Percentiles rank a stretch among this genome's conserved stretches.
Evolutionary conservation across 2,888 invertebrate species (phyloP).

Genomic region (Pandemis cinnamomeana): DNA sequence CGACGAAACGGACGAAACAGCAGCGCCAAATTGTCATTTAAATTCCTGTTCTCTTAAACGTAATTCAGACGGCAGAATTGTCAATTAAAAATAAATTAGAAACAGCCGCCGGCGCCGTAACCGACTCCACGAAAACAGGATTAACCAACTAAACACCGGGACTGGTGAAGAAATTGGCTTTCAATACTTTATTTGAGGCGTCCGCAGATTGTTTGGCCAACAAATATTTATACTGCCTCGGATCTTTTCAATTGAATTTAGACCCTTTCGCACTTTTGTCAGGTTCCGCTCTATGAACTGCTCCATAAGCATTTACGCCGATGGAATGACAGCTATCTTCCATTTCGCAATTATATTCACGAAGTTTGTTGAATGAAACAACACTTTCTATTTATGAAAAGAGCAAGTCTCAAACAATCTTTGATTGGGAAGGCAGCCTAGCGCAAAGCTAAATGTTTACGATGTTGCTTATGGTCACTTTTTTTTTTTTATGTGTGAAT

Average conservation of each 20-base stretch:
- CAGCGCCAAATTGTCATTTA: slow-evolving; percentile 16
- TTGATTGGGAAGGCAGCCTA: not conserved
- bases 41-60: slow-evolving; percentile 24
- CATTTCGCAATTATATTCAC: slow-evolving; percentile 3
- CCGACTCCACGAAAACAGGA: slow-evolving; percentile 38
- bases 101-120: slow-evolving; percentile 22
- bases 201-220: slow-evolving; percentile 43
- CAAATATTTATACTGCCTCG: slow-evolving; percentile 46
- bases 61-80: slow-evolving; percentile 37
- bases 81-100: slow-evolving; percentile 42
- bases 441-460: not conserved
- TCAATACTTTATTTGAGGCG: slow-evolving; percentile 46
- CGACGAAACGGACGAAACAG: not conserved
- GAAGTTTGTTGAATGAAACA: slow-evolving; percentile 1
- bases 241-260: slow-evolving; percentile 32
- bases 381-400: not conserved
- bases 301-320: not conserved
- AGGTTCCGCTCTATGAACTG: not conserved
- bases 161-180: slow-evolving; percentile 44
- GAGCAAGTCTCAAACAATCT: not conserved
- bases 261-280: slow-evolving; percentile 17
- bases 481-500: too few species aligned
- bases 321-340: slow-evolving; percentile 19
- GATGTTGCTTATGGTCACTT: too few species aligned
- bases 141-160: slow-evolving; percentile 43